These are phyloP conservation scores for Lepus oiostolus DNA, from an alignment of 2,797 vertebrate genomes.

Conservation along the genomic window DNA sequence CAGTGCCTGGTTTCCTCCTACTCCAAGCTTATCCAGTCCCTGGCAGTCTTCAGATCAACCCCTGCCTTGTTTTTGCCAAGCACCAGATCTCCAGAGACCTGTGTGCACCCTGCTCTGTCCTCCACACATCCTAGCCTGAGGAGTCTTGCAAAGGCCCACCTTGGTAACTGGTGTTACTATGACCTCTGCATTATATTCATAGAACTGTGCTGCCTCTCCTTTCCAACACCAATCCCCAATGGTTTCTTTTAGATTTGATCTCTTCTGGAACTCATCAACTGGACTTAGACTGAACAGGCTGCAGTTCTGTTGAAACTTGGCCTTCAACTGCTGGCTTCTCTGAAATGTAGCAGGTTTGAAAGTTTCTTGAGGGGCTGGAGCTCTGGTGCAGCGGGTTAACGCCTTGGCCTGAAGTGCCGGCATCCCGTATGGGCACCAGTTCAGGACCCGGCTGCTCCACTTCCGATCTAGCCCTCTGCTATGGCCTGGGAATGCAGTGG, in stretches of 20 bases:
- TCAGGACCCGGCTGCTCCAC: no score
- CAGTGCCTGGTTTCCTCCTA: neutral
- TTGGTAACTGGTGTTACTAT: slow-evolving; percentile 13
- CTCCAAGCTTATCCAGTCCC: neutral
- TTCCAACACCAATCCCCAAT: neutral
- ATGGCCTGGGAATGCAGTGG: no score
- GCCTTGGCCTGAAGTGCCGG: no score
- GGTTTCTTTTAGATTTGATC: slow-evolving; percentile 31
- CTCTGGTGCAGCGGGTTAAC: no score
- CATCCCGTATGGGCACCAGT: no score
- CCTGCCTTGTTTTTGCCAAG: neutral
- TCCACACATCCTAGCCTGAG: neutral
- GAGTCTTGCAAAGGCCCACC: slow-evolving; percentile 15
- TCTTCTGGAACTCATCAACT: slow-evolving; percentile 22
- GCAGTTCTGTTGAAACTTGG: neutral
- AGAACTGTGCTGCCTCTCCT: neutral
- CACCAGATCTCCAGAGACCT: slow-evolving; percentile 4
- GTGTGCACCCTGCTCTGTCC: neutral
- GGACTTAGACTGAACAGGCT: neutral
- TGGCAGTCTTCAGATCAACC: neutral
- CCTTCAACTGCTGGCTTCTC: neutral
- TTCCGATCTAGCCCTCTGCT: no score
- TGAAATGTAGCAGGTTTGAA: neutral
- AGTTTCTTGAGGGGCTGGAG: neutral
- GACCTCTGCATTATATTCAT: neutral